Percentiles rank a stretch among this genome's conserved stretches.
phyloP scores from a whole-genome alignment of 2,888 invertebrate species.

The Pilophorus perplexus region DNA sequence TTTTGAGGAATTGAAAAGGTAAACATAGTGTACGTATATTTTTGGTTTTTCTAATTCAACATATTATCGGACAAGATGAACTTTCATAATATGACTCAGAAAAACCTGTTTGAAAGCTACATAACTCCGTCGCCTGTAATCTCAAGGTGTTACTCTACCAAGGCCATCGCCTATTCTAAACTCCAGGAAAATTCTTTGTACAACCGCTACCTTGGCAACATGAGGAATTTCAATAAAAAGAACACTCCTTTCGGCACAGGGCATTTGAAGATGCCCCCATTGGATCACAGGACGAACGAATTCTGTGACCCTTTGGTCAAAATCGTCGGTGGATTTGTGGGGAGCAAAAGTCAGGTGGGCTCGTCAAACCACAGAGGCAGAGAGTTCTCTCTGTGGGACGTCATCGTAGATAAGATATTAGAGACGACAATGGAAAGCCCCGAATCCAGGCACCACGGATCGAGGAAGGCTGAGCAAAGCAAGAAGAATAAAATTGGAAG shows the following conservation, averaged over 20 bases:
- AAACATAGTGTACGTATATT: too few species aligned
- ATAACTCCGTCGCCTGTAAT: constrained; percentile 16
- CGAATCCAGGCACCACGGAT: not conserved
- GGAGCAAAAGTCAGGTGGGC: constrained; percentile 44
- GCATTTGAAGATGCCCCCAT: constrained; percentile 19
- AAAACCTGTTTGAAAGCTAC: constrained; percentile 25
- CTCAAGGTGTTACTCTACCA: constrained; percentile 35
- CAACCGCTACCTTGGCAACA: constrained; percentile 20
- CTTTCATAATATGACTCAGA: constrained; percentile 30
- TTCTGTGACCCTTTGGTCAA: constrained; percentile 19
- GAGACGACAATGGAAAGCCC: constrained; percentile 15
- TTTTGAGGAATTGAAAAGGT: too few species aligned
- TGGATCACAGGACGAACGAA: not conserved
- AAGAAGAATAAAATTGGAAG: not conserved
- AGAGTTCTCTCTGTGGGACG: constrained; percentile 36
- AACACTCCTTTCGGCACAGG: not conserved
- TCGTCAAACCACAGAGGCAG: constrained; percentile 25
- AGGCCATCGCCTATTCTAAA: constrained; percentile 7
- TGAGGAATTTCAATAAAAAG: constrained; percentile 13
- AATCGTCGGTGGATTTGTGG: constrained; percentile 46
- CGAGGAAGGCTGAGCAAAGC: not conserved
- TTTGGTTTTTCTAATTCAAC: constrained; percentile 8
- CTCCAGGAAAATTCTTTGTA: not conserved
- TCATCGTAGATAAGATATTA: constrained; percentile 27
- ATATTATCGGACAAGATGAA: constrained; percentile 16